Conservation (phyloP, 2,797 vertebrate species). For the Oreonectes daqikongensis region DNA sequence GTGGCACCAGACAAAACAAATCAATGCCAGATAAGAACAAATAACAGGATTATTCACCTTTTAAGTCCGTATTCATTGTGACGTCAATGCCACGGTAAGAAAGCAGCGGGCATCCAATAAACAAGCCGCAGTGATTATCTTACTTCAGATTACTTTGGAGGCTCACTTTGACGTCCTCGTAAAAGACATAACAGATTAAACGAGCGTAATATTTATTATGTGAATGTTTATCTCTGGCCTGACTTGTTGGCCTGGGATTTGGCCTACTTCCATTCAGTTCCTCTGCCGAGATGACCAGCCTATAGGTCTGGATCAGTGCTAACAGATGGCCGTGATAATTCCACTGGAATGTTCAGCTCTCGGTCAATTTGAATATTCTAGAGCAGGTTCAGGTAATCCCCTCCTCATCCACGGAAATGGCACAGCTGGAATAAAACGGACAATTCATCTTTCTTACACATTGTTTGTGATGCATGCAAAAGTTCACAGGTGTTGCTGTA, state of each 20-base stretch:
- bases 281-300: conserved; percentile 38
- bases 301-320: conserved; percentile 9
- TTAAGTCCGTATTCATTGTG: conserved; percentile 14
- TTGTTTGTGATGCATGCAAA: background rate
- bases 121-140: conserved; percentile 16
- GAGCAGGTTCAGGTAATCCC: conserved; percentile 41
- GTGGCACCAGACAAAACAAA: background rate
- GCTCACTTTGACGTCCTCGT: conserved; percentile 45
- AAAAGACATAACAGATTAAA: conserved; percentile 25
- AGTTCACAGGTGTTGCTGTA: background rate
- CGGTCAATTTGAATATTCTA: conserved; percentile 54
- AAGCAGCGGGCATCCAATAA: background rate
- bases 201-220: conserved; percentile 41
- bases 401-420: background rate
- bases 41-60: conserved; percentile 25
- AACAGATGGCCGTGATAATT: conserved; percentile 65
- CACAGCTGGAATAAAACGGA: conserved; percentile 24
- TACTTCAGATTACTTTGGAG: conserved; percentile 27
- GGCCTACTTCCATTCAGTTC: conserved; percentile 20
- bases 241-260: conserved; percentile 58
- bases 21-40: conserved; percentile 18
- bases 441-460: conserved; percentile 10
- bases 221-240: conserved; percentile 58
- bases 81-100: background rate
- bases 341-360: conserved; percentile 61